Percentiles rank a stretch among this genome's conserved stretches.
phyloP scores from a whole-genome alignment of 53 echinoderm and acorn worm genomes.

The Holothuria leucospilota region DNA sequence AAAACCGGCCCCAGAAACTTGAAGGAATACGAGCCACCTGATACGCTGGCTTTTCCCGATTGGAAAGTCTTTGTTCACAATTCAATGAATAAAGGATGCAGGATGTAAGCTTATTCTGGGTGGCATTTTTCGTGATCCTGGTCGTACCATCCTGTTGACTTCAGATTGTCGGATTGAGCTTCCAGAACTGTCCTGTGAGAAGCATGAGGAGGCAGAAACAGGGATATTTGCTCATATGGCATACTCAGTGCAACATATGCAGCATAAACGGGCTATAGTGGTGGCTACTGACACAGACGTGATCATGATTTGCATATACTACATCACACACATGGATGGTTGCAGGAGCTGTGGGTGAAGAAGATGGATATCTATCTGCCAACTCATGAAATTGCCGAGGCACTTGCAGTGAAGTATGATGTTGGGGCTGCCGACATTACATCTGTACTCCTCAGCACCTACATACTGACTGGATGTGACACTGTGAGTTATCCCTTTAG shows the following conservation, averaged over 20 bases:
- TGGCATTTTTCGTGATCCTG: conserved; percentile 3
- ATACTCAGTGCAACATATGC: conserved; percentile 20
- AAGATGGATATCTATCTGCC: conserved; percentile 7
- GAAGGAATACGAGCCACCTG: conserved; percentile 5
- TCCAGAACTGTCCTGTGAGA: conserved; percentile 22
- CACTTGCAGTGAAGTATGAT: background rate
- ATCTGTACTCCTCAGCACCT: conserved; percentile 14
- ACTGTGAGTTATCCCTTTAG: conserved; percentile 24
- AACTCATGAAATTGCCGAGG: conserved; percentile 12
- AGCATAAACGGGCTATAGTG: conserved; percentile 1
- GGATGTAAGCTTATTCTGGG: background rate
- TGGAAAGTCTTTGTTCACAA: conserved; percentile 13
- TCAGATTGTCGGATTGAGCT: conserved; percentile 2
- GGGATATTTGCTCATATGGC: conserved; percentile 22
- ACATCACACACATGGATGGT: conserved; percentile 3
- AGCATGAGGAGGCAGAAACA: conserved; percentile 21
- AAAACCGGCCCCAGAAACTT: too few relatives aligned
- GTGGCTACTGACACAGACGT: conserved; percentile 19
- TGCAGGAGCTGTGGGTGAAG: conserved; percentile 27
- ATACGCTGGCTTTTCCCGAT: background rate
- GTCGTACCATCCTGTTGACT: background rate
- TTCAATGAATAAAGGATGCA: background rate
- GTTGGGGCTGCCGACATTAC: background rate
- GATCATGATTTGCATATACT: conserved; percentile 21
- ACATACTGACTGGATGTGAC: conserved; percentile 23